These are phyloP conservation scores for Lepus townsendii DNA, from an alignment of 2,797 vertebrate genomes.

Conservation along the genomic window DNA sequence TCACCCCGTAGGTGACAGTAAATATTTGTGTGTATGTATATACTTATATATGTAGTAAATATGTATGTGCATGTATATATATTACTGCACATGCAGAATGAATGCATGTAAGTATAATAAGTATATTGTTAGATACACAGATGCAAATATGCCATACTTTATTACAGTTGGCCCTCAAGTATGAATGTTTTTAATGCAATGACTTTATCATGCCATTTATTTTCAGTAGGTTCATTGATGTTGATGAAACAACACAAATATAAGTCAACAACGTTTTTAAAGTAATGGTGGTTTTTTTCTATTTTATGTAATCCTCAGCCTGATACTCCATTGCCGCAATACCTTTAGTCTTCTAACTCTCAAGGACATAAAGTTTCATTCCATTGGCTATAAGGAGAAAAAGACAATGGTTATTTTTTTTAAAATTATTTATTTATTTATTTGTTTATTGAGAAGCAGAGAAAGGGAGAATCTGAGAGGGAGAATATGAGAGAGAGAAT, in stretches of 20 bases:
- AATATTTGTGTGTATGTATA: neutral
- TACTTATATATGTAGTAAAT: neutral
- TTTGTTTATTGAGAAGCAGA: too few species aligned
- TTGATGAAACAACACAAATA: neutral
- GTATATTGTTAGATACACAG: neutral
- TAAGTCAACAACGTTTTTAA: neutral
- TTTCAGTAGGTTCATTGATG: neutral
- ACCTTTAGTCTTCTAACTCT: neutral
- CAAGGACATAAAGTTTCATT: neutral
- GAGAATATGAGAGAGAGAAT: too few species aligned
- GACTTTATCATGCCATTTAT: neutral
- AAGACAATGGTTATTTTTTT: too few species aligned
- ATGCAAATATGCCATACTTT: neutral
- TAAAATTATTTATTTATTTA: too few species aligned
- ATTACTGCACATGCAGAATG: neutral
- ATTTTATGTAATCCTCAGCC: neutral
- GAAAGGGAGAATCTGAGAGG: too few species aligned
- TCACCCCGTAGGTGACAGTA: neutral
- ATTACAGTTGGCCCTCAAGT: neutral
- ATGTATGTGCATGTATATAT: neutral
- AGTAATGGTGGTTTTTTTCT: neutral
- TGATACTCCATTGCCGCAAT: neutral
- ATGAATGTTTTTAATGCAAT: neutral
- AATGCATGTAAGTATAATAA: neutral
- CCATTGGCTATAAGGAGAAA: neutral